Base-by-base conservation (phyloP, 2,888 invertebrate species). In the Cryptus armator region DNA sequence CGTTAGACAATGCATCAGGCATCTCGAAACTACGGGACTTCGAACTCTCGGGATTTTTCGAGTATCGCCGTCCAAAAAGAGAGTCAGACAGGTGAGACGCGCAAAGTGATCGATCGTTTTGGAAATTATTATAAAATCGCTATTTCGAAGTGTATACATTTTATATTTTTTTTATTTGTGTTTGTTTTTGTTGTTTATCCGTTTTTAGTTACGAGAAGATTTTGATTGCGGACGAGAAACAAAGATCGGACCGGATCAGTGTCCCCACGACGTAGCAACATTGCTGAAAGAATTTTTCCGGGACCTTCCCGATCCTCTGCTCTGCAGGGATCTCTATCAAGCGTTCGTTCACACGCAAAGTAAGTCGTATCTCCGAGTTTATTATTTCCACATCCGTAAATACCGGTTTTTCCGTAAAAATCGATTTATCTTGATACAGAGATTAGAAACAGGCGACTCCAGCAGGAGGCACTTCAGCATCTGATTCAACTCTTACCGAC, bases 181-280 rank as follows among this genome's bases (percentile, higher is more conserved):
- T 67, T 43, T 70, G 46, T 44, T 32, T 16, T 29, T 62, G 29
- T 37, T 24, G 37, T 70, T 86, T 32, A 3, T 81, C 9, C 37
- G 37, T 7, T 94, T 94, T 56, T 94, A 98, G 98, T 94, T 99
- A 87, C 95, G 98, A 66, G 98, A 99, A 92, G 98, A 98, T 86
- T 98, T 99, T 94, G 98, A 99, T 94, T 96, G 96, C 86, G 98
- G 97, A 19, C 96, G 96, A 89, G 96, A 96, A 90, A 95, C 95
- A 14, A 95, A 96, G 82, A 94, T 98, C 89, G 97, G 97, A 87
- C 95, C 96, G 10, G 97, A 97, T 66, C 97, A 97, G 89, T 97
- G 98, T 94, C 98, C 98, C 0, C 98, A 99, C 94, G 99, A 99
- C 93, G 98, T 99, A 80, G 99, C 98, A 9, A 97, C 98, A 0